Conservation (phyloP, 1,140 invertebrate species). For the Dinoponera quadriceps region DNA sequence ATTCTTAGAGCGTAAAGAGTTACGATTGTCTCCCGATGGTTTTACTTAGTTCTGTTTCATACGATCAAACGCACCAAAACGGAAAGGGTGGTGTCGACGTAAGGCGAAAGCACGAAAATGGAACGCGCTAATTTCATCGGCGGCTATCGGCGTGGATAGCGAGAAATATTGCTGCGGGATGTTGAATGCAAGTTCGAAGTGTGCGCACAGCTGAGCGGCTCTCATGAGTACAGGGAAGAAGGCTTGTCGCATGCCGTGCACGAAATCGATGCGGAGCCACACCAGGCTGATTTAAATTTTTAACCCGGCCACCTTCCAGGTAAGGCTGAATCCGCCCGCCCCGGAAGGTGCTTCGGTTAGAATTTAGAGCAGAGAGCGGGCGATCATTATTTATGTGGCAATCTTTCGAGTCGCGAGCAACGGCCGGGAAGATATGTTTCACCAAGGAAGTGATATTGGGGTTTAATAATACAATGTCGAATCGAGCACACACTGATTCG, state of each 20-base stretch:
- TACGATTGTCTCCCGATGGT: too few species aligned
- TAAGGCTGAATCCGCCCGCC: constrained; percentile 19
- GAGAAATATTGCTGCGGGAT: too few species aligned
- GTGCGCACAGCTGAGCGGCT: too few species aligned
- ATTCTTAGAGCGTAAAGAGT: too few species aligned
- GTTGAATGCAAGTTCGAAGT: too few species aligned
- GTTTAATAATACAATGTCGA: constrained; percentile 36
- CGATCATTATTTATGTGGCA: constrained; percentile 25
- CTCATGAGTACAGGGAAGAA: background rate
- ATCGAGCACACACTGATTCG: background rate
- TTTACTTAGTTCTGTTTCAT: too few species aligned
- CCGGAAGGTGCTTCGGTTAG: background rate
- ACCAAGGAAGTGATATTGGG: constrained; percentile 15
- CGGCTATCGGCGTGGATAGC: too few species aligned
- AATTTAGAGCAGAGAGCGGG: constrained; percentile 32
- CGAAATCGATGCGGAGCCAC: constrained; percentile 39
- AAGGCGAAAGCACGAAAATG: too few species aligned
- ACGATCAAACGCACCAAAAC: too few species aligned
- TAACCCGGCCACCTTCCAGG: constrained; percentile 20
- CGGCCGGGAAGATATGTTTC: background rate
- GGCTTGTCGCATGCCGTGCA: constrained; percentile 27
- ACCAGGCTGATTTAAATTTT: constrained; percentile 54
- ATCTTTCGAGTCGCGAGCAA: background rate
- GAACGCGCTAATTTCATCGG: too few species aligned
- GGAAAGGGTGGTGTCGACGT: too few species aligned